Percentiles rank a stretch among this genome's conserved stretches.
Evolutionary conservation across 2,113 vertebrate species (phyloP).

Genomic region (Syngnathoides biaculeatus): DNA sequence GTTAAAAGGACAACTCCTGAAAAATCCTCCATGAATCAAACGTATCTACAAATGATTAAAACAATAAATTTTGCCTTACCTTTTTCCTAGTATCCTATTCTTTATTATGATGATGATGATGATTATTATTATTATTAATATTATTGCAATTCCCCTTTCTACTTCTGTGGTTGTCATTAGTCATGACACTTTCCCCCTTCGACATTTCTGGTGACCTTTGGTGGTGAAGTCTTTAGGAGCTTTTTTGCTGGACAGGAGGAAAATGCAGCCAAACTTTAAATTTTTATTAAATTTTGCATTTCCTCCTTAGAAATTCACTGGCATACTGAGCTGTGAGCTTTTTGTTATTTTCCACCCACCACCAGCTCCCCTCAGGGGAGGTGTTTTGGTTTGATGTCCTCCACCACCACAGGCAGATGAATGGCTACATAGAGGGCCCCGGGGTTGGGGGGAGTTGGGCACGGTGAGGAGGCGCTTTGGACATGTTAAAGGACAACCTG

Average conservation of each 20-base stretch:
- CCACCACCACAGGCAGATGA: constrained; percentile 54
- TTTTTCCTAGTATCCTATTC: too few relatives aligned
- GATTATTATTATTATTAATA: too few relatives aligned
- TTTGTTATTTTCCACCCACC: constrained; percentile 8
- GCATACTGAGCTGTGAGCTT: constrained; percentile 42
- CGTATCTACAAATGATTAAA: too few relatives aligned
- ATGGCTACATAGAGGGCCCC: constrained; percentile 59
- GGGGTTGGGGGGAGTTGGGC: constrained; percentile 4
- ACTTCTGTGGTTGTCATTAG: too few relatives aligned
- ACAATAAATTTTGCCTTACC: too few relatives aligned
- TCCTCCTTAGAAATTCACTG: constrained; percentile 46
- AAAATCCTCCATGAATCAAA: too few relatives aligned
- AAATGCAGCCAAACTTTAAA: neutral
- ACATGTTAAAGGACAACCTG: constrained; percentile 72
- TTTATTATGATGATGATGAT: too few relatives aligned
- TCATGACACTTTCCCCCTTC: too few relatives aligned
- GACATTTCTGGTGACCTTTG: neutral
- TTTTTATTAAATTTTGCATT: constrained; percentile 5
- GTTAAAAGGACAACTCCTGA: too few relatives aligned
- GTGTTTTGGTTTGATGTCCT: constrained; percentile 67
- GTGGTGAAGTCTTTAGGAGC: neutral
- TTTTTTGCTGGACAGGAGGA: neutral
- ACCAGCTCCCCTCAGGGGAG: constrained; percentile 26
- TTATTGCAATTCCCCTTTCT: too few relatives aligned
- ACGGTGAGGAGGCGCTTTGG: constrained; percentile 27